Evolutionary conservation across 2,113 vertebrate genomes (phyloP).

Genomic region (Oryzias woworae): DNA sequence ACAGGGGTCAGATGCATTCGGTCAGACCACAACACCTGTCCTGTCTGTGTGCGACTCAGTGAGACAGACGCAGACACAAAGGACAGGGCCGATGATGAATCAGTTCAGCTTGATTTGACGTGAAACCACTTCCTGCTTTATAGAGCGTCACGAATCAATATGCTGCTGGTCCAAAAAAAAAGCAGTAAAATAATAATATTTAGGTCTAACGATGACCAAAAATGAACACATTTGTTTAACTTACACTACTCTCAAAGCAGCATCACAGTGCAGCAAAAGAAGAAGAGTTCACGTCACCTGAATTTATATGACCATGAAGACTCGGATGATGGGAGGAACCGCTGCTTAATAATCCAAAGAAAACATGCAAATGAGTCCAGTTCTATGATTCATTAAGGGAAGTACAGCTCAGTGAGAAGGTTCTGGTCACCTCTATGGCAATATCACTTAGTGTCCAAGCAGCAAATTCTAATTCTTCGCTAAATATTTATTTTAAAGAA

Average conservation of each 20-base stretch:
- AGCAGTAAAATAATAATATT: conserved; percentile 12
- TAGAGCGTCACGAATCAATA: conserved; percentile 65
- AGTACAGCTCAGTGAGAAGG: conserved; percentile 1
- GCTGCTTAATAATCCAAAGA: not conserved
- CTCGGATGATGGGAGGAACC: too few relatives aligned
- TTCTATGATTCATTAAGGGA: conserved; percentile 1
- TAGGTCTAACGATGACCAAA: conserved; percentile 35
- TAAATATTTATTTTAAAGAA: too few relatives aligned
- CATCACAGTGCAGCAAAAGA: not conserved
- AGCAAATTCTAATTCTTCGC: too few relatives aligned
- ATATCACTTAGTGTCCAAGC: not conserved
- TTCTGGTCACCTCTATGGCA: conserved; percentile 1
- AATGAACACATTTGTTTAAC: conserved; percentile 35
- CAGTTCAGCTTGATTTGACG: not conserved
- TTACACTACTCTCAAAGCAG: conserved; percentile 29
- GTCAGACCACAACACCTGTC: conserved; percentile 34
- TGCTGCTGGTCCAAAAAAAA: conserved; percentile 19
- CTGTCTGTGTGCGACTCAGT: conserved; percentile 27
- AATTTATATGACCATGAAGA: too few relatives aligned
- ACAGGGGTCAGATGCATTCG: conserved; percentile 23
- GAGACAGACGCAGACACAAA: not conserved
- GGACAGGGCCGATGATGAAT: conserved; percentile 2
- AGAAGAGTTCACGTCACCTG: not conserved
- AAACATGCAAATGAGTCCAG: not conserved
- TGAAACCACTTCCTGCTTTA: conserved; percentile 22